Evolutionary conservation across 2,888 invertebrate genomes (phyloP), one percentile per base, ranked within the genome.

Genomic region (Drosophila picticornis): DNA sequence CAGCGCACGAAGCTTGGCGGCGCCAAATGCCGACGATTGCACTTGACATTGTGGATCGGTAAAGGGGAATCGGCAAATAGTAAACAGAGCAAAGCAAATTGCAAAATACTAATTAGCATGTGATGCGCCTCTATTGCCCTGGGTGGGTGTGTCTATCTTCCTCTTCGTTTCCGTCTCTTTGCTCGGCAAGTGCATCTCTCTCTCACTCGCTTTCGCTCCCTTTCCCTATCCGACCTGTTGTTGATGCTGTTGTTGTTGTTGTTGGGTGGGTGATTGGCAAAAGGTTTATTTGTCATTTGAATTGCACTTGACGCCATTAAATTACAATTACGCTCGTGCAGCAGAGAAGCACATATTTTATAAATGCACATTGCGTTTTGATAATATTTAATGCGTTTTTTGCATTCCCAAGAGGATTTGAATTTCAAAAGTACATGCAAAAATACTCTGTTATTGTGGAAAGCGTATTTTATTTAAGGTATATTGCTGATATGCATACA

Each of bases 281-380:
- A 88, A 90, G 84, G 77, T 90, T 87, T 88, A 83, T 85, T 86
- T 88, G 82, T 77, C 72, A 77, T 64, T 70, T 71, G 16, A 32
- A 51, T 46, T 71, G 76, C 82, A 72, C 52, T 75, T 77, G 75
- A 72, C 81, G 80, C 80, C 72, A 76, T 74, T 75, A 73, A 72
- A 59, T 25, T 51, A 61, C 59, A 80, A 60, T 72, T 88, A 74
- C 71, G 65, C 69, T 62, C 29, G 48, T 36, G 34, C 48, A 31
- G 32, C 61, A 43, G n/a, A 25, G 9, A 38, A 27, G 36, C 9
- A 22, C 48, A 38, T 34, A 52, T 40, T 72, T 83, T 81, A 40
- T 67, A 79, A 79, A 75, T 75, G 69, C 40, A 75, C 64, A 75
- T 78, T 75, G 72, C 50, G 46, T 10, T 64, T 62, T 77, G 68